Base-by-base conservation (phyloP, 2,797 vertebrate species). In the Spondyliosoma cantharus region DNA sequence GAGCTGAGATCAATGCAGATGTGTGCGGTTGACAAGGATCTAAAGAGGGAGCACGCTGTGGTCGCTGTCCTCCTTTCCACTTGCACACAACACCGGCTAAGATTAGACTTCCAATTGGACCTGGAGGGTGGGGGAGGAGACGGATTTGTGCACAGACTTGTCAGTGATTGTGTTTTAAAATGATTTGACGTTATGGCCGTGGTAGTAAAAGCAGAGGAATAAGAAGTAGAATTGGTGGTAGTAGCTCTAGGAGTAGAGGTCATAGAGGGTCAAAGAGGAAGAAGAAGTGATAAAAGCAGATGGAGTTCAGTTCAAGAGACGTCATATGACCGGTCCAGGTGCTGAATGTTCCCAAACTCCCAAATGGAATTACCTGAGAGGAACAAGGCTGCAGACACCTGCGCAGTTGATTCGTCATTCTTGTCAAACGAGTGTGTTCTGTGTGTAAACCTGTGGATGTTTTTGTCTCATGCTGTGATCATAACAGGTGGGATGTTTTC, bases 1-100 rank as follows among this genome's bases (percentile, higher is more conserved):
- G 50, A 74, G 72, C 78, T 45, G 57, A 59, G 88, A 91, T 88
- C 91, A 84, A 92, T 90, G 88, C 86, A 87, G 86, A 91, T 89
- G 89, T 89, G 86, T 84, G 87, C 63, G 50, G 80, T 66, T 73
- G 84, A 90, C 85, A 89, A 86, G 63, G 83, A 89, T 88, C 82
- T 86, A 68, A 82, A 87, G 77, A 78, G 76, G 56, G 67, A 83
- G 86, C 85, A 85, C 25, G 56, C 82, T 49, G 71, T 62, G 85
- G 78, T 79, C 53, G 64, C 73, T 87, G 86, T 83, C 86, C 89
- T 90, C 85, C 77, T 90, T 89, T 89, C 77, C 82, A 84, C 82
- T 78, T 46, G 63, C 77, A 74, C 86, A 87, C 84, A 86, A 89
- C 83, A 77, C 72, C 7, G 6, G 77, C 87, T 87, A 84, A 87